Percentiles rank a stretch among this genome's conserved stretches.
These are phyloP conservation scores for Sebastes kiyomatsui DNA, from an alignment of 2,797 vertebrate species.

Conservation along the genomic window DNA sequence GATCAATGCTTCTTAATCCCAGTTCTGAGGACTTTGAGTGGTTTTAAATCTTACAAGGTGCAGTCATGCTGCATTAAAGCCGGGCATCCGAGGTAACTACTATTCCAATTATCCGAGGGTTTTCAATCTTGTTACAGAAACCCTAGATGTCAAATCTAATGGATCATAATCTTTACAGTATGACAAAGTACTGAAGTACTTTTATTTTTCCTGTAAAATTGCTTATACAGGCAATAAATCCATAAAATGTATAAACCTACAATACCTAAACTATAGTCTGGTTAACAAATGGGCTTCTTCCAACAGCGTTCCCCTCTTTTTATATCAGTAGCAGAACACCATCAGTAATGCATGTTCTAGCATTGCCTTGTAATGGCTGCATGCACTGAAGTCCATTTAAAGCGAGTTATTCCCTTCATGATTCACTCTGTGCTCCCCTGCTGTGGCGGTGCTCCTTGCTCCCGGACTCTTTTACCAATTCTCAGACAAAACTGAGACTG, in stretches of 20 bases:
- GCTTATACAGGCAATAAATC: not conserved
- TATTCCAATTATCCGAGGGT: not conserved
- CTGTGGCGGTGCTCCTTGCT: not conserved
- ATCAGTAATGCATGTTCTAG: not conserved
- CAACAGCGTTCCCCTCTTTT: not conserved
- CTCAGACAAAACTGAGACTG: not conserved
- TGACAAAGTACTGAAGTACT: not conserved
- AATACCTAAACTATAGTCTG: not conserved
- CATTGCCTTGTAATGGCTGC: conserved; percentile 10
- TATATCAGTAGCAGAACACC: not conserved
- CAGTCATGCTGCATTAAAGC: not conserved
- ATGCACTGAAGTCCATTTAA: conserved; percentile 32
- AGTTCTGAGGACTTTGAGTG: not conserved
- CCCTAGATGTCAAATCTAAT: not conserved
- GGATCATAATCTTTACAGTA: not conserved
- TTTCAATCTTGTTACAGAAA: not conserved
- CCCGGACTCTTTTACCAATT: conserved; percentile 6
- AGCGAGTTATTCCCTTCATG: conserved; percentile 22
- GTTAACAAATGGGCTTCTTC: not conserved
- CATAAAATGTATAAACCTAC: not conserved
- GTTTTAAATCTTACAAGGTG: conserved; percentile 10
- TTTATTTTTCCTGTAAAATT: not conserved
- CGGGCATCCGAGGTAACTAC: not conserved
- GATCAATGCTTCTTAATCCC: conserved; percentile 27
- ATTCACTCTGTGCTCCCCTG: conserved; percentile 18